phyloP scores from a whole-genome alignment of 1,140 invertebrate genomes.

The Archivesica marissinica region DNA sequence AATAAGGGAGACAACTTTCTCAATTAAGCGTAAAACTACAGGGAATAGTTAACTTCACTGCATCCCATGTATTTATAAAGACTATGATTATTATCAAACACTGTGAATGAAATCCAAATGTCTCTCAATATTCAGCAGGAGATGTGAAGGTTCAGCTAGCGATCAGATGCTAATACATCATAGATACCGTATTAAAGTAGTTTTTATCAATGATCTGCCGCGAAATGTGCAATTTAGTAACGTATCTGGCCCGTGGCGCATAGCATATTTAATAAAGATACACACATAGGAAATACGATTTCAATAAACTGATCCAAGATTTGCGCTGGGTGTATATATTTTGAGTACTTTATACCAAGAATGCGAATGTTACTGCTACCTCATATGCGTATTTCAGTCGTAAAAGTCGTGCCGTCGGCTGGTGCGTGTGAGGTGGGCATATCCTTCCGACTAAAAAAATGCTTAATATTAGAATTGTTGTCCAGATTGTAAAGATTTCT shows the following conservation, averaged over 20 bases:
- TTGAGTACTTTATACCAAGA: neutral
- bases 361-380: neutral
- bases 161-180: conserved; percentile 12
- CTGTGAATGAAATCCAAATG: no score
- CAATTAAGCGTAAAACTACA: no score
- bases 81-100: no score
- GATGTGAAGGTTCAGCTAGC: neutral
- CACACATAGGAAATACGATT: neutral
- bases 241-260: neutral
- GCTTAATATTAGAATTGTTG: no score
- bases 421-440: neutral
- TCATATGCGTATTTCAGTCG: neutral
- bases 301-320: neutral
- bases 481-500: no score
- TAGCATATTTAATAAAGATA: conserved; percentile 1
- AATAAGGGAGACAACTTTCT: no score
- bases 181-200: neutral
- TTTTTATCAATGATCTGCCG: neutral
- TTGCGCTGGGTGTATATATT: neutral
- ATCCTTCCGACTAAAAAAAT: no score
- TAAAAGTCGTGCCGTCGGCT: neutral
- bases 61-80: no score
- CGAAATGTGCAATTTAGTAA: neutral
- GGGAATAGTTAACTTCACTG: no score
- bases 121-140: no score